Evolutionary conservation across 1,140 invertebrate species (phyloP), one percentile per base, ranked within the genome.

Genomic region (Saccostrea echinata): DNA sequence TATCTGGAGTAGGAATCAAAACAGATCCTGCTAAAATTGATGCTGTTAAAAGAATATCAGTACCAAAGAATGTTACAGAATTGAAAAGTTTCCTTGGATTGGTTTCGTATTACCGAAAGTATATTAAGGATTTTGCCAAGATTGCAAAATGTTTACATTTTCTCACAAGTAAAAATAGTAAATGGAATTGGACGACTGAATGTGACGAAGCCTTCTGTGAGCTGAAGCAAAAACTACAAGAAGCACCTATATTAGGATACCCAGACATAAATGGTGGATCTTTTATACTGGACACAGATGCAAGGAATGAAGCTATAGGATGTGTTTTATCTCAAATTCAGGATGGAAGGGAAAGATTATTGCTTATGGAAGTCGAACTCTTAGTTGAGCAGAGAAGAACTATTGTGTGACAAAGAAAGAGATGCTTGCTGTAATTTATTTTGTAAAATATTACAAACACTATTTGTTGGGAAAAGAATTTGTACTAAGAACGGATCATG

Each of bases 261-360:
- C 81, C 81, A 27, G 4, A 83, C 16, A 21, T 84, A 0, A 27
- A 84, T 55, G 84, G 85, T 85, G 16, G 24, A 33, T 57, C 85
- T 13, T 93, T 92, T 84, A 89, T 91, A 30, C 21, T 93, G 30
- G 89, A 92, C 27, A 91, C 87, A 21, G 92, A 93, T 86, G 91
- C 88, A 21, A 90, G 88, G 53, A 86, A 91, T 30, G n/a, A 85
- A 35, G 92, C 86, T 11, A 81, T 94, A 12, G 93, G 91, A 43
- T 90, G 90, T 12, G 91, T 92, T 18, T 88, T 94, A 61, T 90
- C 90, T 12, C 92, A 94, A 89, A 64, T 89, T 57, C 84, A 92
- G 80, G 90, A 92, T 13, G 61, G 61, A 64, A 64, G 61, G 11
- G 24, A 64, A 64, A 64, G 24, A 27, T 64, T 64, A 64, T 64